A percentile compares a stretch with the other conserved stretches of the same genome.
Conservation (phyloP, 2,113 vertebrate genomes). For the Pygathrix nemaeus region DNA sequence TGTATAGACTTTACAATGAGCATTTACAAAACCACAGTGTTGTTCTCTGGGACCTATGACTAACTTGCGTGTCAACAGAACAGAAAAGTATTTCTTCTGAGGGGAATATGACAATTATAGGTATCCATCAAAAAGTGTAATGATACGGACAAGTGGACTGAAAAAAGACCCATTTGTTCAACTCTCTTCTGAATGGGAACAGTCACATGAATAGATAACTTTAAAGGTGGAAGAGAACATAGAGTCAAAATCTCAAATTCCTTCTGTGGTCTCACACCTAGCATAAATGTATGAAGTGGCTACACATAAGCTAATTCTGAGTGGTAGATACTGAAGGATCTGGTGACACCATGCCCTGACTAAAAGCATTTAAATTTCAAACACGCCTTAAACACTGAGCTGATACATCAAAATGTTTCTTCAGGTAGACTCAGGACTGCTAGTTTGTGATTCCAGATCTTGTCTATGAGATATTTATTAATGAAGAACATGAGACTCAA, state of each 20-base stretch:
- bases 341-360: neutral
- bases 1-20: neutral
- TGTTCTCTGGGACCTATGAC: neutral
- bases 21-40: neutral
- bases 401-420: conserved; percentile 20
- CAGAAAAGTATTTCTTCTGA: neutral
- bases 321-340: neutral
- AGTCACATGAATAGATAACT: neutral
- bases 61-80: neutral
- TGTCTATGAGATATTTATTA: neutral
- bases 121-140: neutral
- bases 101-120: neutral
- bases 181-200: neutral
- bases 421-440: neutral
- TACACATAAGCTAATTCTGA: neutral
- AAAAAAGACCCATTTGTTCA: neutral
- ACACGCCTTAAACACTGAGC: neutral
- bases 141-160: fast-evolving
- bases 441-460: neutral
- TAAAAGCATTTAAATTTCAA: neutral
- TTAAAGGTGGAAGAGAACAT: neutral
- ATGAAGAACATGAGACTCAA: neutral
- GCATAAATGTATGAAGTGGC: neutral
- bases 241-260: neutral
- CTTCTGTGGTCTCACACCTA: neutral